phyloP scores from a whole-genome alignment of 2,113 vertebrate species.

The Gadus macrocephalus region DNA sequence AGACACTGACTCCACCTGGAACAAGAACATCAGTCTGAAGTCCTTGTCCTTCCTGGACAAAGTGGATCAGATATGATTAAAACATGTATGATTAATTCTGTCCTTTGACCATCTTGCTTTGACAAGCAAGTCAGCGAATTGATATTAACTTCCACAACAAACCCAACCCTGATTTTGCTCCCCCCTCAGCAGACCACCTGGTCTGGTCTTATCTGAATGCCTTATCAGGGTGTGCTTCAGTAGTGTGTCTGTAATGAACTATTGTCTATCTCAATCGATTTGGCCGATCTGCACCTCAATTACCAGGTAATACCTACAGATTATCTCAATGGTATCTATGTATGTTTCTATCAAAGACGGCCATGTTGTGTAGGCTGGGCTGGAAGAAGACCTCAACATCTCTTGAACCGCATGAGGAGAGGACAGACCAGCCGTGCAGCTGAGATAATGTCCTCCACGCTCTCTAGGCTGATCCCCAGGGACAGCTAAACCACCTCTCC shows the following conservation, averaged over 20 bases:
- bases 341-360: conserved; percentile 63
- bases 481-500: conserved; percentile 37
- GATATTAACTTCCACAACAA: no score
- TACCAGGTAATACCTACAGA: conserved; percentile 34
- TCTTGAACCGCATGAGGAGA: conserved; percentile 61
- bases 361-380: conserved; percentile 51
- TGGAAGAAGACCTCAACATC: conserved; percentile 53
- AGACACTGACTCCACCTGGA: conserved; percentile 12
- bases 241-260: no score
- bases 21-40: conserved; percentile 34
- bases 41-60: conserved; percentile 35
- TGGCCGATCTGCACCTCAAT: no score
- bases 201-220: no score
- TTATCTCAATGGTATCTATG: conserved; percentile 40
- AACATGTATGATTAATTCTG: no score
- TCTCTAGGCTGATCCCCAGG: conserved; percentile 7
- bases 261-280: no score
- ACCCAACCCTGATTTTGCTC: no score
- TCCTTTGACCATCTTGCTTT: no score
- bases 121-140: no score
- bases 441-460: conserved; percentile 39
- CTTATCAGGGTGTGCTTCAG: no score
- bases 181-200: no score
- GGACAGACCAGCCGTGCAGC: conserved; percentile 42
- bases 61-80: no score